Conservation (phyloP, 2,113 vertebrate species). For the Odobenus rosmarus region DNA sequence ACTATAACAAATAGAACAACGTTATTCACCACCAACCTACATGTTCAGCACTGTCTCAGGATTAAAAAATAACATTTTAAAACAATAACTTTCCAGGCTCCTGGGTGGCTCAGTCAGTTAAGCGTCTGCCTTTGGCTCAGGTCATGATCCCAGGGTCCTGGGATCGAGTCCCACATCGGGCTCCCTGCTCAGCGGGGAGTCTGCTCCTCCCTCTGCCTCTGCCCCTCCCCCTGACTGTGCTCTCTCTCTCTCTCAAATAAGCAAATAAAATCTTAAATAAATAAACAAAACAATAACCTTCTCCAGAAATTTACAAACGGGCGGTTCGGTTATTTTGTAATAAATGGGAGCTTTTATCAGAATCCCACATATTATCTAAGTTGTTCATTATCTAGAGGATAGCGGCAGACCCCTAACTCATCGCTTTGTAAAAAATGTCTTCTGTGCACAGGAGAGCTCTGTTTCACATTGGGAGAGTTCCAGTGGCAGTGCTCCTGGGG, state of each 20-base stretch:
- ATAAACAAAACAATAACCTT: neutral
- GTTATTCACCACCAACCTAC: neutral
- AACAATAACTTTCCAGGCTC: neutral
- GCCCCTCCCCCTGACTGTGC: fast-evolving
- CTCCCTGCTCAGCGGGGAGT: neutral
- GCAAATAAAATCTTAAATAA: neutral
- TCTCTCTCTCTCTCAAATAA: neutral
- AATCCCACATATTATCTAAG: neutral
- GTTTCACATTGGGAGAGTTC: neutral
- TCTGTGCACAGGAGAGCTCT: neutral
- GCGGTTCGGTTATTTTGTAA: neutral
- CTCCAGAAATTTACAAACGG: neutral
- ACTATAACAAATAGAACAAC: neutral
- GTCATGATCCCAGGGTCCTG: neutral
- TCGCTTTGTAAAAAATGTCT: neutral
- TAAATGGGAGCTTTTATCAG: neutral
- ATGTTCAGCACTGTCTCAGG: neutral
- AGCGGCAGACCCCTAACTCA: neutral
- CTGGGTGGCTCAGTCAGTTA: neutral
- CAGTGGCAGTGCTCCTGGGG: neutral
- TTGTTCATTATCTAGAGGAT: neutral
- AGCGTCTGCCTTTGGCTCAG: neutral
- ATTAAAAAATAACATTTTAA: neutral
- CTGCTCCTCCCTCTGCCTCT: neutral
- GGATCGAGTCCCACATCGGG: neutral